Conservation (phyloP, 2,888 invertebrate genomes). For the Chymomyza caudatula region DNA sequence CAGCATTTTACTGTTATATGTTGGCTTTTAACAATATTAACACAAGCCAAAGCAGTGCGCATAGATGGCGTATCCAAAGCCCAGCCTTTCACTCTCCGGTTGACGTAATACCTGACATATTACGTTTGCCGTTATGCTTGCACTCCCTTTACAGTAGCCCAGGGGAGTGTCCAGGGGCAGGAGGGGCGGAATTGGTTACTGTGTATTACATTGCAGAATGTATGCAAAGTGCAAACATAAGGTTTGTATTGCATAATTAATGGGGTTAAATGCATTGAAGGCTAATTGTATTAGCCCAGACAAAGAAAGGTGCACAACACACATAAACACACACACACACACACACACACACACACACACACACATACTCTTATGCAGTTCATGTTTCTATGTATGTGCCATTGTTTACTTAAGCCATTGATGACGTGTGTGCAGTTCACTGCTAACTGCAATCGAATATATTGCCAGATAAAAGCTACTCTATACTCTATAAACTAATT, state of each 20-base stretch:
- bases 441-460: neutral
- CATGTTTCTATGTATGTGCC: neutral
- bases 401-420: neutral
- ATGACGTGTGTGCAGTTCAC: neutral
- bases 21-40: slow-evolving; percentile 66
- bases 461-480: neutral
- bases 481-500: neutral
- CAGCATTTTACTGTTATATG: neutral
- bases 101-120: neutral
- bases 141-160: neutral
- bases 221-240: slow-evolving; percentile 70
- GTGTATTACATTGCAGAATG: slow-evolving; percentile 55
- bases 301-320: slow-evolving; percentile 8
- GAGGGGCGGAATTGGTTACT: neutral
- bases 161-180: neutral
- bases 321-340: neutral
- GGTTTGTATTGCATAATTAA: slow-evolving; percentile 69
- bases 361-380: neutral
- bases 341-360: neutral
- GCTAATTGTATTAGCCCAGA: slow-evolving; percentile 63
- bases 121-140: neutral
- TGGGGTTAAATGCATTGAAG: slow-evolving; percentile 55
- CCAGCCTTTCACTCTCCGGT: neutral
- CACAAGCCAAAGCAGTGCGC: slow-evolving; percentile 11
- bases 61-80: neutral